Evolutionary conservation across 2,113 vertebrate species (phyloP).

Genomic region (Rhineura floridana): DNA sequence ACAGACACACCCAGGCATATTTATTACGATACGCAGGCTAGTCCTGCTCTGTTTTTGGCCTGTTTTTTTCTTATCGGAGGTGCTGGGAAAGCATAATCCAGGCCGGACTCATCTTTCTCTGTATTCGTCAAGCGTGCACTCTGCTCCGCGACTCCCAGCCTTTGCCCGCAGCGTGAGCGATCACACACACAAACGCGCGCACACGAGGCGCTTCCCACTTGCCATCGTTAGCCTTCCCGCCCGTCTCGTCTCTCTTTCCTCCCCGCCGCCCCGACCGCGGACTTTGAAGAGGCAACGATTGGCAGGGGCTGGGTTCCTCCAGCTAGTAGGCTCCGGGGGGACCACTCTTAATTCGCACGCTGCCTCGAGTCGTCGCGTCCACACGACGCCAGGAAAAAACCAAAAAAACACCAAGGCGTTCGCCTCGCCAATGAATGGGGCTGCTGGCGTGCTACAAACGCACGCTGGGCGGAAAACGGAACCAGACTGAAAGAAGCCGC

Average conservation of each 20-base stretch:
- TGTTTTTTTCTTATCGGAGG: too few relatives aligned
- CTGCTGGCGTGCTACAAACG: neutral
- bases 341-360: neutral
- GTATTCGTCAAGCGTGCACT: neutral
- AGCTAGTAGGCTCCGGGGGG: neutral
- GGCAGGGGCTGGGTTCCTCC: neutral
- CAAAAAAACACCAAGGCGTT: neutral
- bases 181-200: neutral
- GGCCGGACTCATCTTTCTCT: neutral
- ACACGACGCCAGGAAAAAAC: neutral
- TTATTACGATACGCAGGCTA: neutral
- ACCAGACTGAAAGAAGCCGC: neutral
- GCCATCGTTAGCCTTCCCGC: neutral
- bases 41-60: neutral
- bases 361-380: neutral
- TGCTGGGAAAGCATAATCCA: neutral
- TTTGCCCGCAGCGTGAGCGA: neutral
- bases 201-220: neutral
- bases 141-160: neutral
- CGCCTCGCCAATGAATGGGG: constrained; percentile 7
- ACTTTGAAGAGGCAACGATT: neutral
- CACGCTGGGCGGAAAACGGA: neutral
- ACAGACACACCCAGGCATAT: neutral
- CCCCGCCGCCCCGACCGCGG: neutral
- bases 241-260: neutral